Evolutionary conservation across 2,113 vertebrate species (phyloP).

Genomic region (Ptilorrhoa leucosticta): DNA sequence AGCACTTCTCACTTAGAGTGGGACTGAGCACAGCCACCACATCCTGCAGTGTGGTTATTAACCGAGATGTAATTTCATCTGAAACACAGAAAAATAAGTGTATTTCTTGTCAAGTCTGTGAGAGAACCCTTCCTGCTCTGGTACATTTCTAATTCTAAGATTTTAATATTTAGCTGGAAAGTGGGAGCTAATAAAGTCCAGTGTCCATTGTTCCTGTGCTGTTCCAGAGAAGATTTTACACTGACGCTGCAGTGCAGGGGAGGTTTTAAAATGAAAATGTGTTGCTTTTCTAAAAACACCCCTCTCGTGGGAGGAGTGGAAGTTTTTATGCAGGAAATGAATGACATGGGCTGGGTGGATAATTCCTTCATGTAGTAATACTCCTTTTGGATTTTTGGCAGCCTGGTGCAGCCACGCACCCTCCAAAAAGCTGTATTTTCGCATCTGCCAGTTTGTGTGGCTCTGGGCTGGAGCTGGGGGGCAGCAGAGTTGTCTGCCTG

Average conservation of each 20-base stretch:
- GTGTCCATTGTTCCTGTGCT: neutral
- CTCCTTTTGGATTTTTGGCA: neutral
- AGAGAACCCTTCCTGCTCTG: neutral
- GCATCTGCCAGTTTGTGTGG: neutral
- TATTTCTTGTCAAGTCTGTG: neutral
- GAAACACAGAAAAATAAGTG: neutral
- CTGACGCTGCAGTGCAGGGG: neutral
- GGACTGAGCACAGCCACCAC: neutral
- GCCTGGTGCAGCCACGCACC: neutral
- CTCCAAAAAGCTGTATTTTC: neutral
- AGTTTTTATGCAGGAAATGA: neutral
- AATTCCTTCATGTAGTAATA: neutral
- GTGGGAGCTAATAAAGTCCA: neutral
- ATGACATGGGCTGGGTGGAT: neutral
- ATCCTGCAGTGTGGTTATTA: neutral
- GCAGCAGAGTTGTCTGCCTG: neutral
- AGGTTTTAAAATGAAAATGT: neutral
- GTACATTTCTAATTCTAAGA: neutral
- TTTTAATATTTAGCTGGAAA: neutral
- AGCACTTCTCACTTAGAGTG: neutral
- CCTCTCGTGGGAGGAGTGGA: neutral
- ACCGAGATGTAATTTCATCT: neutral
- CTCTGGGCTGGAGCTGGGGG: neutral
- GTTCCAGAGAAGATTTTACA: neutral
- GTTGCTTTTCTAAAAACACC: neutral